Percentiles rank a stretch among this genome's conserved stretches.
These are phyloP conservation scores for Luidia sarsii DNA, from an alignment of 53 echinoderm and acorn worm genomes.

Conservation along the genomic window DNA sequence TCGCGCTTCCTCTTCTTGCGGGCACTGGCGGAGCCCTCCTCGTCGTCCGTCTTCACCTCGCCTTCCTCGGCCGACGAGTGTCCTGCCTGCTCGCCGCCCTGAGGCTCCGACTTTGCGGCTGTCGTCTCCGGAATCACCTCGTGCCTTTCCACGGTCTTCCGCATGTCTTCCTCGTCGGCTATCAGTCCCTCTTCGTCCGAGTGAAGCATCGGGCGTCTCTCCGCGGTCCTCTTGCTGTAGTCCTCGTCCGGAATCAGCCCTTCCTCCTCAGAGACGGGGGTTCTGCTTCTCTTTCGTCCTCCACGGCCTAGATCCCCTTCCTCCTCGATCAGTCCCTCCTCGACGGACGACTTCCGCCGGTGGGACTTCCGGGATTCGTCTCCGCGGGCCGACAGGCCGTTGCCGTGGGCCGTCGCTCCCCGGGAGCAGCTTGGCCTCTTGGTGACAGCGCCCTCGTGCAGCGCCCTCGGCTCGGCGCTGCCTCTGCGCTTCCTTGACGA, in stretches of 20 bases:
- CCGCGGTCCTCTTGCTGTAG: neutral
- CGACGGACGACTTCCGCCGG: conserved; percentile 24
- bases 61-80: conserved; percentile 82
- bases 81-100: conserved; percentile 13
- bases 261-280: conserved; percentile 43
- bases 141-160: neutral
- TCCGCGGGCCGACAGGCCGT: neutral
- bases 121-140: neutral
- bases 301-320: conserved; percentile 43
- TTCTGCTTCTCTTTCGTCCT: neutral
- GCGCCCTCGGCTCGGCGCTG: neutral
- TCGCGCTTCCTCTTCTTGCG: conserved; percentile 63
- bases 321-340: conserved; percentile 51
- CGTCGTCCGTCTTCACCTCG: conserved; percentile 80
- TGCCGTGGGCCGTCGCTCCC: neutral
- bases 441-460: neutral
- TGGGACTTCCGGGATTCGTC: neutral
- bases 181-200: conserved; percentile 66
- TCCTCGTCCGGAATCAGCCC: conserved; percentile 64
- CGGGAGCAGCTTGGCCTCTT: too few relatives aligned
- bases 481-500: neutral
- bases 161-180: conserved; percentile 41
- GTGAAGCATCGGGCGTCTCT: neutral
- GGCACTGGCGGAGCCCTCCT: conserved; percentile 45
- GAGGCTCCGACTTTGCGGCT: neutral